These are phyloP conservation scores for Anhinga anhinga DNA, from an alignment of 2,113 vertebrate genomes.

Conservation along the genomic window DNA sequence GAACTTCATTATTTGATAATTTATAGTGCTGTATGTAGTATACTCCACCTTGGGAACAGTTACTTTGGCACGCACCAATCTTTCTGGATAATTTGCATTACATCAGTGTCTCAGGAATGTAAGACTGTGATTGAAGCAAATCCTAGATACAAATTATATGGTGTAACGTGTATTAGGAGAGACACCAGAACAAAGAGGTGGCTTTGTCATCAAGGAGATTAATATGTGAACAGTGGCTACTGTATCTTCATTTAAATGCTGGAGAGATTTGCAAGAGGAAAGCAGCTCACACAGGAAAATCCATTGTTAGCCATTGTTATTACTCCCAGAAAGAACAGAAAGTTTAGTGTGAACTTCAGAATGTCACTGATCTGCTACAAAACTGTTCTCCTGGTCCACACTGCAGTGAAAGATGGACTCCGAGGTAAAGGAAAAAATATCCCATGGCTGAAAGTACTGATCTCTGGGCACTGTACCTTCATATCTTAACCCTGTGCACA, in stretches of 20 bases:
- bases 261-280: slow-evolving; percentile 40
- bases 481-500: not conserved
- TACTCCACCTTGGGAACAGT: slow-evolving; percentile 51
- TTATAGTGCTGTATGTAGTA: slow-evolving; percentile 9
- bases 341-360: slow-evolving; percentile 30
- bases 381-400: not conserved
- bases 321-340: slow-evolving; percentile 34
- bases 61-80: slow-evolving; percentile 59
- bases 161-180: slow-evolving; percentile 40
- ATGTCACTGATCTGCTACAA: not conserved
- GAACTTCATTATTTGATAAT: slow-evolving; percentile 59
- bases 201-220: slow-evolving; percentile 65
- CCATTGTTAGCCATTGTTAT: slow-evolving; percentile 31
- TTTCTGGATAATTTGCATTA: slow-evolving; percentile 66
- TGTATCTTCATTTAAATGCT: slow-evolving; percentile 56
- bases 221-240: slow-evolving; percentile 51
- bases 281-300: slow-evolving; percentile 39
- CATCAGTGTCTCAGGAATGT: slow-evolving; percentile 62
- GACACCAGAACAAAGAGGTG: slow-evolving; percentile 53
- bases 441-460: slow-evolving; percentile 38
- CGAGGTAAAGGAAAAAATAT: not conserved
- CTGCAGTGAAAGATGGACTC: not conserved
- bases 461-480: not conserved
- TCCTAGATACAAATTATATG: slow-evolving; percentile 60
- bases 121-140: slow-evolving; percentile 59